These are phyloP conservation scores for Heliothis peltigera DNA, from an alignment of 2,888 invertebrate genomes.

Conservation along the genomic window DNA sequence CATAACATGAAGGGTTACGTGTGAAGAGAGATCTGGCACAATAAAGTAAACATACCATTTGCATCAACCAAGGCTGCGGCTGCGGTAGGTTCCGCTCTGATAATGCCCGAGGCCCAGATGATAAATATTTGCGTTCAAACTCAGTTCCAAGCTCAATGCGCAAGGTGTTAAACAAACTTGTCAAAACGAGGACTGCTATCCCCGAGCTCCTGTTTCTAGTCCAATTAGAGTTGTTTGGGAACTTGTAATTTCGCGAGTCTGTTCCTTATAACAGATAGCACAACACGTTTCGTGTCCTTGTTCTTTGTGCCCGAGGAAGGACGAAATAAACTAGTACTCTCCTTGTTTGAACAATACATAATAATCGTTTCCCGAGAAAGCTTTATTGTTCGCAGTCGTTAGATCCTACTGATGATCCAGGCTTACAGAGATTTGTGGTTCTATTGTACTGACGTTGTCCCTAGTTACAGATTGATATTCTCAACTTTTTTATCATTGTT, in stretches of 20 bases:
- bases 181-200: constrained; percentile 37
- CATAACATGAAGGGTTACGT: constrained; percentile 40
- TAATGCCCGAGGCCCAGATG: constrained; percentile 68
- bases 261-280: constrained; percentile 43
- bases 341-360: constrained; percentile 47
- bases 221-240: constrained; percentile 47
- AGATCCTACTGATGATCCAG: constrained; percentile 36
- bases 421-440: constrained; percentile 41
- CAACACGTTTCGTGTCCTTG: constrained; percentile 39
- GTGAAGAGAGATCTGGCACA: constrained; percentile 50
- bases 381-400: constrained; percentile 46
- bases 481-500: constrained; percentile 1
- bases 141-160: constrained; percentile 36
- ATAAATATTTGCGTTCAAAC: constrained; percentile 54
- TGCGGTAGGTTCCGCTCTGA: constrained; percentile 74
- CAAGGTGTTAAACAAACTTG: constrained; percentile 39
- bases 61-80: constrained; percentile 66
- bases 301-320: constrained; percentile 38
- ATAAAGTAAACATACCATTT: constrained; percentile 56
- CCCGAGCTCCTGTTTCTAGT: constrained; percentile 32
- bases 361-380: constrained; percentile 39
- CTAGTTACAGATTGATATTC: constrained; percentile 20
- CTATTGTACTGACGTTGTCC: constrained; percentile 26
- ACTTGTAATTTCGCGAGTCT: constrained; percentile 50
- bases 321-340: constrained; percentile 34